Conservation (phyloP, 2,888 invertebrate genomes). For the Sinotaia quadrata region DNA sequence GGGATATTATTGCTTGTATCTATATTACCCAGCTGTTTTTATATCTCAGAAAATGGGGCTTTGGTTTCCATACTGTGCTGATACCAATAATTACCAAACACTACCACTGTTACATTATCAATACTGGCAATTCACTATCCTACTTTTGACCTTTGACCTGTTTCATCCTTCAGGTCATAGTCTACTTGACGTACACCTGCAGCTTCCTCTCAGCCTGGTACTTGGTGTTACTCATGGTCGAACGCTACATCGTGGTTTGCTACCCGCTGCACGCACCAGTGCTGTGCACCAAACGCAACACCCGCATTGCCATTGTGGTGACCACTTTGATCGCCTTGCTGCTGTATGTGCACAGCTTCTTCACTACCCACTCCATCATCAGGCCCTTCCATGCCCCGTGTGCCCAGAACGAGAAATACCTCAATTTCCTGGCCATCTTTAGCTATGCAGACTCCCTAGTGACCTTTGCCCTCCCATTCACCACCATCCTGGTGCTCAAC, state of each 20-base stretch:
- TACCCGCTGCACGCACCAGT: slow-evolving; percentile 78
- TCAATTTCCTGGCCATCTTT: slow-evolving; percentile 43
- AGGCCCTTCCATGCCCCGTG: slow-evolving; percentile 33
- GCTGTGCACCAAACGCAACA: slow-evolving; percentile 51
- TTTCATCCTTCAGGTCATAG: slow-evolving; percentile 47
- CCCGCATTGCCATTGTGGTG: slow-evolving; percentile 39
- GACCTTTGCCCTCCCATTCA: slow-evolving; percentile 55
- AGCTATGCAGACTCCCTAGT: slow-evolving; percentile 55
- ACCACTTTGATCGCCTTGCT: slow-evolving; percentile 46
- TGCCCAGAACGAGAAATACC: slow-evolving; percentile 33
- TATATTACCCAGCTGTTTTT: too few species aligned
- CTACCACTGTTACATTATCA: too few species aligned
- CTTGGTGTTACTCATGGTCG: slow-evolving; percentile 88
- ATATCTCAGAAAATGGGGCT: too few species aligned
- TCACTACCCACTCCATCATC: slow-evolving; percentile 44
- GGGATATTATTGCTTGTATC: too few species aligned
- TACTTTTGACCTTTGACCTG: too few species aligned
- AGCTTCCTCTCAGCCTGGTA: slow-evolving; percentile 88
- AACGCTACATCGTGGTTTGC: slow-evolving; percentile 86
- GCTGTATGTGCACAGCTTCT: slow-evolving; percentile 56
- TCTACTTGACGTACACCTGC: slow-evolving; percentile 76
- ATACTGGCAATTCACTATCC: too few species aligned
- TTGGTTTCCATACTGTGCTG: too few species aligned
- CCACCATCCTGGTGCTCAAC: slow-evolving; percentile 52
- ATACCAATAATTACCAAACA: too few species aligned